Evolutionary conservation across 30 jellyfish, hydroid and myxozoan genomes (phyloP), one percentile per base, ranked within the genome.

Genomic region (Aurelia aurita): DNA sequence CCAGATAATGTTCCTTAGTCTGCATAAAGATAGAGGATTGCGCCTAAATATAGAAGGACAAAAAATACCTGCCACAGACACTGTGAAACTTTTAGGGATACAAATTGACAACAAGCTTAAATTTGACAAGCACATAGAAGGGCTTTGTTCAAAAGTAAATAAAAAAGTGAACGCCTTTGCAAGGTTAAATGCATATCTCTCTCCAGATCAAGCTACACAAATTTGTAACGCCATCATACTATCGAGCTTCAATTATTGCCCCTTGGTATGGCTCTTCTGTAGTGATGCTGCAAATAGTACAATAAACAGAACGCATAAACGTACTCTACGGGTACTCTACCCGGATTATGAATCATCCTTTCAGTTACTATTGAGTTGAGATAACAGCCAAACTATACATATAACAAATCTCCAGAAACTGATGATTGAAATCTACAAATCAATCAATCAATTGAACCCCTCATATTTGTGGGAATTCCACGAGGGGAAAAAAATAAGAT

Each of bases 1-100:
- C 73, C 91, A 81, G 79, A 55, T 66, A 46, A 79, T 79, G 82
- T 59, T 79, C 49, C 29, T 79, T 54, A 69, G 90, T 35, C 58
- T 59, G 39, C 32, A 79, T 47, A 58, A 21, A 34, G 39, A 69
- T 34, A 44, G 39, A 34, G 19, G 21, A 5, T 49, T 69, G n/a
- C 80, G 65, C 62, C 27, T 28, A 31, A 69, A 69, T 44, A 32
- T 69, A 3, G 39, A 69, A 28, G 65, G 65, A 2, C 57, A 20
- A 28, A 69, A 69, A 51, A 49, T 47, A 55, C 55, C 34, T 20
- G 45, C 79, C 13, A 53, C 69, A 73, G 63, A 73, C 34, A 13
- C 45, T 49, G 86, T 46, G 44, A 73, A 29, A 55, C 51, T 73
- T 46, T 54, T 73, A 51, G 54, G 78, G 34, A 55, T 73, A 22